Evolutionary conservation across 2,888 invertebrate genomes (phyloP).

Genomic region (Proisotoma minuta): DNA sequence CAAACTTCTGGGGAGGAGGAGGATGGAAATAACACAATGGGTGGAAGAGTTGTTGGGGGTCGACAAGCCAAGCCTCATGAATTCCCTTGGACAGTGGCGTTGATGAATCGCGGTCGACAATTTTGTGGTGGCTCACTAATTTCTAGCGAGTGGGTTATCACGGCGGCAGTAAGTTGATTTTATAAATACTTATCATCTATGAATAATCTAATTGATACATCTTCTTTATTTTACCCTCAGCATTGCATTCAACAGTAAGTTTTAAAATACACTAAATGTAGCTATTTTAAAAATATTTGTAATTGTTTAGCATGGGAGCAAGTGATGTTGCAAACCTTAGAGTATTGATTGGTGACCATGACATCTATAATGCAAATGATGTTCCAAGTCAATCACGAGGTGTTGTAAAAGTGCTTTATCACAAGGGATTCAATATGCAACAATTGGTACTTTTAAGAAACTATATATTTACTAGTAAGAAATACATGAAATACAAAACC

Average conservation of each 20-base stretch:
- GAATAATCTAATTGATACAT: not conserved
- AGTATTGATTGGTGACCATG: constrained; percentile 75
- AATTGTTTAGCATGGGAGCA: constrained; percentile 70
- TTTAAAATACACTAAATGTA: too few relatives aligned
- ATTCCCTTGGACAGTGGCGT: constrained; percentile 47
- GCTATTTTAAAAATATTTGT: too few relatives aligned
- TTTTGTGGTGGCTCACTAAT: constrained; percentile 48
- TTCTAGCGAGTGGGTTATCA: constrained; percentile 45
- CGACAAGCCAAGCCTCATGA: constrained; percentile 32
- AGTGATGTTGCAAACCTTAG: constrained; percentile 80
- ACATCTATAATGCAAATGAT: constrained; percentile 69
- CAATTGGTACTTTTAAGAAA: constrained; percentile 71
- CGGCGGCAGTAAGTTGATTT: constrained; percentile 35
- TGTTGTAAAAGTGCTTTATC: constrained; percentile 77
- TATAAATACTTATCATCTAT: not conserved
- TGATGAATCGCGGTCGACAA: constrained; percentile 43
- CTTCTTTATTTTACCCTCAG: constrained; percentile 35
- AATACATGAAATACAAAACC: not conserved
- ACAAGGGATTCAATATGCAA: constrained; percentile 74
- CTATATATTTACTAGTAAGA: too few relatives aligned
- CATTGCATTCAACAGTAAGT: constrained; percentile 49
- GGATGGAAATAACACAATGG: not conserved
- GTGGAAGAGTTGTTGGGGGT: constrained; percentile 41
- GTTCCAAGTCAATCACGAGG: constrained; percentile 71
- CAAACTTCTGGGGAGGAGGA: not conserved